These are phyloP conservation scores for Drosophila atripex DNA, from an alignment of 2,888 invertebrate species.

Conservation along the genomic window DNA sequence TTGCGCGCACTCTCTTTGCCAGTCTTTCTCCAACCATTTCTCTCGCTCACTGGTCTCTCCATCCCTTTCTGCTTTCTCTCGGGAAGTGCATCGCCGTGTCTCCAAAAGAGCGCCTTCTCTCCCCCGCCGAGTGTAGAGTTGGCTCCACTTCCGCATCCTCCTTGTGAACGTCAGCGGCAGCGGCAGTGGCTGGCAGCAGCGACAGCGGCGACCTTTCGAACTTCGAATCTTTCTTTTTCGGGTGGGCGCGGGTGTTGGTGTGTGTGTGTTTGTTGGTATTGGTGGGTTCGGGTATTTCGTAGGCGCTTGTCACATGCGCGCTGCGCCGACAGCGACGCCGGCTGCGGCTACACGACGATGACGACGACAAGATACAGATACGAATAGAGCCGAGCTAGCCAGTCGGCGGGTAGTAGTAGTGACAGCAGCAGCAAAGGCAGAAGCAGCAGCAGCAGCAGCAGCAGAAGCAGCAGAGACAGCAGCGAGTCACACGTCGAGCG, in stretches of 20 bases:
- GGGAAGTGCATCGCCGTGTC: constrained; percentile 22
- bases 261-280: constrained; percentile 3
- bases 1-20: constrained; percentile 64
- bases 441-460: constrained; percentile 69
- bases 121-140: constrained; percentile 24
- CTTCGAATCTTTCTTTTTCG: constrained; percentile 27
- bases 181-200: neutral
- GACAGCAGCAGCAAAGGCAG: constrained; percentile 49
- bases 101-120: constrained; percentile 16
- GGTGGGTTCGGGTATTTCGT: constrained; percentile 10
- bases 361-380: constrained; percentile 12
- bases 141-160: constrained; percentile 52
- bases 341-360: constrained; percentile 42
- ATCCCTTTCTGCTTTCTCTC: constrained; percentile 12
- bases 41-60: constrained; percentile 2
- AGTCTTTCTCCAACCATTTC: constrained; percentile 9
- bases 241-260: neutral
- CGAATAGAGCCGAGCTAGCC: constrained; percentile 26
- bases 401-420: constrained; percentile 69
- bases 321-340: constrained; percentile 40
- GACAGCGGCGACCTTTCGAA: constrained; percentile 45
- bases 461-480: constrained; percentile 10
- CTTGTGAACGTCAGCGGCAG: constrained; percentile 3
- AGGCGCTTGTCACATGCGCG: constrained; percentile 54
- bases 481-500: constrained; percentile 47